Percentiles rank a stretch among this genome's conserved stretches.
Evolutionary conservation across 2,113 vertebrate genomes (phyloP).

Genomic region (Verasper variegatus): DNA sequence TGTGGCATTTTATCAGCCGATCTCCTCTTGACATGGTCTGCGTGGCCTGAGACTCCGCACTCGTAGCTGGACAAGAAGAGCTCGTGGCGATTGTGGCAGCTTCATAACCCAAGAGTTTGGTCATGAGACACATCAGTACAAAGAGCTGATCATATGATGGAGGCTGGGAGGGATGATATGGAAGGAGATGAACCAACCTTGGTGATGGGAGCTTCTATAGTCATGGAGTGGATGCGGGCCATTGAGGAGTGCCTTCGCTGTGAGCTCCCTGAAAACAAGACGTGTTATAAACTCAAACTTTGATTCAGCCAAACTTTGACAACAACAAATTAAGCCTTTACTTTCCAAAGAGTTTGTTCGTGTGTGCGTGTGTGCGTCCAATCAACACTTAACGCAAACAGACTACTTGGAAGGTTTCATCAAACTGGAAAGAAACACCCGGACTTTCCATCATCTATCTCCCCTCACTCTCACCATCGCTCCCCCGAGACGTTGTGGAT

Average conservation of each 20-base stretch:
- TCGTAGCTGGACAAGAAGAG: conserved; percentile 38
- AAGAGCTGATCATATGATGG: conserved; percentile 48
- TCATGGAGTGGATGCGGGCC: conserved; percentile 99
- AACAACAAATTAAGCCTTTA: conserved; percentile 12
- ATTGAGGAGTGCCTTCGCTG: conserved; percentile 96
- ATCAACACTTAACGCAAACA: conserved; percentile 59
- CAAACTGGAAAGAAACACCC: conserved; percentile 31
- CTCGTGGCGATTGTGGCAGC: conserved; percentile 37
- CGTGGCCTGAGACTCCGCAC: conserved; percentile 35
- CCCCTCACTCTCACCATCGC: conserved; percentile 88
- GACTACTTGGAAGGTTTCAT: conserved; percentile 45
- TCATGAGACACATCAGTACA: conserved; percentile 59
- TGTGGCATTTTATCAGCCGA: conserved; percentile 52
- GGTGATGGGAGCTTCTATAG: conserved; percentile 97
- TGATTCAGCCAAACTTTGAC: neutral
- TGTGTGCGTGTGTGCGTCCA: conserved; percentile 23
- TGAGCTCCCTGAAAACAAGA: conserved; percentile 85
- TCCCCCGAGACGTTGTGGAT: conserved; percentile 88
- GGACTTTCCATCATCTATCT: conserved; percentile 59
- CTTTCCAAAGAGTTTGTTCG: conserved; percentile 31
- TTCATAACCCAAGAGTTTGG: conserved; percentile 39
- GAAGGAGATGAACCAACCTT: conserved; percentile 84
- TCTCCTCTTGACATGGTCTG: conserved; percentile 52
- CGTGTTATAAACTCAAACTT: neutral
- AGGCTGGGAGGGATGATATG: conserved; percentile 3